Percentiles rank a stretch among this genome's conserved stretches.
Evolutionary conservation across 2,888 invertebrate genomes (phyloP).

Genomic region (Sylvicola fuscatus): DNA sequence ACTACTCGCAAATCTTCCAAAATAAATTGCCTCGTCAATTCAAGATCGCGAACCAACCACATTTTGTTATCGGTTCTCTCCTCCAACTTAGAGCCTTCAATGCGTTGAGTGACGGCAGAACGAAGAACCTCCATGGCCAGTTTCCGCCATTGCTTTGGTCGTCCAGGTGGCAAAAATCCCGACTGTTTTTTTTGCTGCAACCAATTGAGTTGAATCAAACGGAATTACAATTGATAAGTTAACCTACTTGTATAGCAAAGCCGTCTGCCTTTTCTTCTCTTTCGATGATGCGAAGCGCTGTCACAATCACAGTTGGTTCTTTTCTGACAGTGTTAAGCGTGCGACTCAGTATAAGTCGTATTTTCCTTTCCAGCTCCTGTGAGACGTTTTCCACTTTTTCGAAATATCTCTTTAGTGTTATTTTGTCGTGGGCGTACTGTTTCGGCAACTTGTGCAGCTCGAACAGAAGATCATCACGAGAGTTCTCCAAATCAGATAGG

Average conservation of each 20-base stretch:
- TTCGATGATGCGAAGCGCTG: constrained; percentile 88
- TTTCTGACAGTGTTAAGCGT: constrained; percentile 87
- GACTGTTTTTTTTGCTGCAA: constrained; percentile 56
- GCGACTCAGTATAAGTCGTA: constrained; percentile 71
- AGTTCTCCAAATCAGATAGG: constrained; percentile 87
- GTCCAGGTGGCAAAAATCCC: constrained; percentile 81
- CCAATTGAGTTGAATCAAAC: constrained; percentile 8
- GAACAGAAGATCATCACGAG: constrained; percentile 84
- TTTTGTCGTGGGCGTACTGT: constrained; percentile 74
- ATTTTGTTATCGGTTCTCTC: constrained; percentile 78
- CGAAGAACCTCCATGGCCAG: constrained; percentile 69
- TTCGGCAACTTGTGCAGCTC: constrained; percentile 87
- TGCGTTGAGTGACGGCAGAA: constrained; percentile 57
- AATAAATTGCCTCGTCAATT: constrained; percentile 68
- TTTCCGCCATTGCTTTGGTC: constrained; percentile 81
- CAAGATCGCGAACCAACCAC: constrained; percentile 90
- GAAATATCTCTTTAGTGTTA: constrained; percentile 89
- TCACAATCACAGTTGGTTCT: constrained; percentile 88
- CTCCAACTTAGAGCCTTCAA: constrained; percentile 90
- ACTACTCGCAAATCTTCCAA: constrained; percentile 81
- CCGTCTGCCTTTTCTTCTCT: constrained; percentile 90
- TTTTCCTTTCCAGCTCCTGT: constrained; percentile 70
- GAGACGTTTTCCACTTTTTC: constrained; percentile 86
- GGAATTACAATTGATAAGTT: constrained; percentile 34
- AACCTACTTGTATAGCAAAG: constrained; percentile 59